Base-by-base conservation (phyloP, 2,113 vertebrate genomes). In the Oreochromis tanganicae region DNA sequence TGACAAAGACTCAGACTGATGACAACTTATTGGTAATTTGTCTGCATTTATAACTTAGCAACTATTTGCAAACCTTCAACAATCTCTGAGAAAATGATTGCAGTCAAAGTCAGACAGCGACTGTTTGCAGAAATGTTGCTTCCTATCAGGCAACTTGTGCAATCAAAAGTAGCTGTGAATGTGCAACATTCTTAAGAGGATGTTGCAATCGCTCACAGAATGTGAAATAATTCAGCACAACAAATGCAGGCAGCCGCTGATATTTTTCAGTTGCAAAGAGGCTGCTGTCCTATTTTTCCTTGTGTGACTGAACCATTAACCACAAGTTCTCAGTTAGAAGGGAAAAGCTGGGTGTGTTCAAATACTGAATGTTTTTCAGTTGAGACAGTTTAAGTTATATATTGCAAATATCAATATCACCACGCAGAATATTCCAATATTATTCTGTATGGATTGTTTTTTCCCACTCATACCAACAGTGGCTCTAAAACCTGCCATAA, bases 61-160 rank as follows among this genome's bases (percentile, higher is more conserved):
- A 43, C 36, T 43, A 71, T 71, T 71, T 71, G n/a, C n/a, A 71
- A 71, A 71, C 36, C 66, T 71, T 24, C 12, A 41, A 71, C 36
- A 71, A 24, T 71, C 36, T 38, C 61, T 71, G 19, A 43, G 66
- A 71, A 38, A 38, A 41, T 4, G 0, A 24, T 24, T 43, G 66
- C 66, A 71, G 36, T 0, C 36, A 41, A 68, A 68, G 19, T 41
- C 66, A 14, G 1, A 71, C 0, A 0, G 1, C 0, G 12, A 71
- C 66, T 43, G n/a, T 43, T 66, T 43, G 66, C 66, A 71, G 66
- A 68, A 68, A 68, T 1, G 19, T 68, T 41, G 21, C 66, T 41
- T 14, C 36, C 66, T 9, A 71, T 71, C 38, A 71, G 38, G 0
- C 36, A 24, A 71, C 36, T 41, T 5, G n/a, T 43, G 3, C 21